A percentile compares a stretch with the other conserved stretches of the same genome.
These are phyloP conservation scores for Sceloporus undulatus DNA, from an alignment of 2,113 vertebrate species.

Conservation along the genomic window DNA sequence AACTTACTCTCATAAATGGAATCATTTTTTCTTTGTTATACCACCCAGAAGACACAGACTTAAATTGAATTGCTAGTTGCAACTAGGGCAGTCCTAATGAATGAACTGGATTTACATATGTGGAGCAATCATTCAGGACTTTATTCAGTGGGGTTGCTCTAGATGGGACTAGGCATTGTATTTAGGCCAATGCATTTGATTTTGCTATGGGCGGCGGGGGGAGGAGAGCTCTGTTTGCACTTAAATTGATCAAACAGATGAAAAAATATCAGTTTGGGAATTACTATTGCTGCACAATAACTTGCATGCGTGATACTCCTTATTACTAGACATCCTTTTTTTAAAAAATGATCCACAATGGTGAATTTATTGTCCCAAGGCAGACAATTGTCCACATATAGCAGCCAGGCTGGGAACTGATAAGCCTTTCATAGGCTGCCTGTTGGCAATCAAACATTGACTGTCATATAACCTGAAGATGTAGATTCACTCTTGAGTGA, in stretches of 20 bases:
- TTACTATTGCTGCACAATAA: not conserved
- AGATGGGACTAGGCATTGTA: too few species aligned
- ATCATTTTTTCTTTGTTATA: too few species aligned
- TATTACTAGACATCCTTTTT: not conserved
- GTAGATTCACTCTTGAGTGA: not conserved
- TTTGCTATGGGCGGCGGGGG: not conserved
- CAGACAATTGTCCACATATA: not conserved
- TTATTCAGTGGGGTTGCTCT: too few species aligned
- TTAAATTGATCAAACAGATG: too few species aligned
- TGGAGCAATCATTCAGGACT: too few species aligned
- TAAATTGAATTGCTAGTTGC: too few species aligned
- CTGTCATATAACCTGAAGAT: not conserved
- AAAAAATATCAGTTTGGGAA: not conserved
- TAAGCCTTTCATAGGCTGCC: not conserved
- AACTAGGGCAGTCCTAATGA: too few species aligned
- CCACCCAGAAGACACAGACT: not conserved
- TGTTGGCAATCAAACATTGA: not conserved
- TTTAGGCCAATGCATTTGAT: not conserved
- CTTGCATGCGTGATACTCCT: not conserved
- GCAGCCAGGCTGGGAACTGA: not conserved
- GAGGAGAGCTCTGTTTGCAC: not conserved
- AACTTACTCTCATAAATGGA: too few species aligned
- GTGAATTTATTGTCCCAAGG: not conserved
- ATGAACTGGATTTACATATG: too few species aligned
- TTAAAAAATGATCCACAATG: not conserved